Evolutionary conservation across 2,797 vertebrate species (phyloP).

Genomic region (Pteronotus mesoamericanus): DNA sequence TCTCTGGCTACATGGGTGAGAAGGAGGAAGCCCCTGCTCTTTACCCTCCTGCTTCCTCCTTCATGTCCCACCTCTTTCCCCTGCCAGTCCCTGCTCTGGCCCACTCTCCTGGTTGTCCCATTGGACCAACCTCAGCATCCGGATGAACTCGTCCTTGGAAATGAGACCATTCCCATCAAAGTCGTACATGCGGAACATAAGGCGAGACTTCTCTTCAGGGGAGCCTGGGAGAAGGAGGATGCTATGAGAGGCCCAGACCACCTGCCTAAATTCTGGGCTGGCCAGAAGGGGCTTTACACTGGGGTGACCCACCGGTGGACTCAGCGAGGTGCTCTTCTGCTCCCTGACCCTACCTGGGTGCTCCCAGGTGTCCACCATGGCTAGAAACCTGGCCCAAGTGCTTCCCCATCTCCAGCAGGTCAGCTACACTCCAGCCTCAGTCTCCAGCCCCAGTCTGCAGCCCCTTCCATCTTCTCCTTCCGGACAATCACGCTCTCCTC

Average conservation of each 20-base stretch:
- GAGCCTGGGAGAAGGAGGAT: constrained; percentile 82
- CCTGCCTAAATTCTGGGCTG: neutral
- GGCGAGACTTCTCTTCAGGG: constrained; percentile 92
- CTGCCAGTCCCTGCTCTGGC: neutral
- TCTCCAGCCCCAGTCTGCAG: neutral
- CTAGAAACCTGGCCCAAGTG: neutral
- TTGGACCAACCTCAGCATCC: constrained; percentile 90
- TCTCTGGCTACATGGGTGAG: neutral
- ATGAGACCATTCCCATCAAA: constrained; percentile 90
- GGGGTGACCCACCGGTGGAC: neutral
- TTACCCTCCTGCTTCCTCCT: neutral
- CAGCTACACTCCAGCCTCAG: neutral
- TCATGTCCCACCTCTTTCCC: neutral
- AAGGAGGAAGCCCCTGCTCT: neutral
- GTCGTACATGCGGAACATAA: constrained; percentile 96
- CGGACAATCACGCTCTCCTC: neutral
- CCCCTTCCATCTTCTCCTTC: neutral
- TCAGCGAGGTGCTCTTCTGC: neutral
- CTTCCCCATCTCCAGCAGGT: neutral
- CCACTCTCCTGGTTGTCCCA: neutral
- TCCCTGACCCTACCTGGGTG: neutral
- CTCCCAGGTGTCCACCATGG: neutral
- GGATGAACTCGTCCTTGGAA: constrained; percentile 92
- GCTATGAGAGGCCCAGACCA: neutral
- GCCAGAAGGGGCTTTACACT: neutral